These are phyloP conservation scores for Sander lucioperca DNA, from an alignment of 2,113 vertebrate species.

Conservation along the genomic window DNA sequence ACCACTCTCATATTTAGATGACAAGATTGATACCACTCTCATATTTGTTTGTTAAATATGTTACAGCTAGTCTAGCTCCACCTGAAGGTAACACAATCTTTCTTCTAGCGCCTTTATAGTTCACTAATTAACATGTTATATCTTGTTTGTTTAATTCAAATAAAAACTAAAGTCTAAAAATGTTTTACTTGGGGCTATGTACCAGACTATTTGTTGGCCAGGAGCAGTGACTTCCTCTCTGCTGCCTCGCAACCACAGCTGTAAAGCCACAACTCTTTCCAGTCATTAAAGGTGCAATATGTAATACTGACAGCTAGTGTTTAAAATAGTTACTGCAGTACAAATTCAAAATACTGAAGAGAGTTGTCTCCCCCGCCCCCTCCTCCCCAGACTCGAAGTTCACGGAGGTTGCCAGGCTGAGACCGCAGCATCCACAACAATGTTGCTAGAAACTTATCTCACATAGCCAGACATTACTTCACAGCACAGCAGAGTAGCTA, in stretches of 20 bases:
- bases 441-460: too few relatives aligned
- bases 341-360: too few relatives aligned
- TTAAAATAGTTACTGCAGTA: too few relatives aligned
- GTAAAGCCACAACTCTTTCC: not conserved
- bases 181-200: not conserved
- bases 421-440: too few relatives aligned
- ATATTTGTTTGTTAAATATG: not conserved
- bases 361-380: too few relatives aligned
- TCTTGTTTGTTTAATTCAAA: not conserved
- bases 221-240: not conserved
- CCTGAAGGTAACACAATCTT: not conserved
- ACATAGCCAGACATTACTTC: too few relatives aligned
- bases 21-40: not conserved
- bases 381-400: too few relatives aligned
- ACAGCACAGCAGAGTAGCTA: too few relatives aligned
- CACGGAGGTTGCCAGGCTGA: too few relatives aligned
- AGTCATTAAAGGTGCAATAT: not conserved
- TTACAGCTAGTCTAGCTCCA: not conserved
- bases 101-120: not conserved
- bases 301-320: too few relatives aligned
- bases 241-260: not conserved
- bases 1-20: not conserved
- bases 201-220: not conserved
- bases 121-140: not conserved
- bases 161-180: not conserved